Evolutionary conservation across 2,888 invertebrate species (phyloP).

Genomic region (Kuschelorhynchus macadamiae): DNA sequence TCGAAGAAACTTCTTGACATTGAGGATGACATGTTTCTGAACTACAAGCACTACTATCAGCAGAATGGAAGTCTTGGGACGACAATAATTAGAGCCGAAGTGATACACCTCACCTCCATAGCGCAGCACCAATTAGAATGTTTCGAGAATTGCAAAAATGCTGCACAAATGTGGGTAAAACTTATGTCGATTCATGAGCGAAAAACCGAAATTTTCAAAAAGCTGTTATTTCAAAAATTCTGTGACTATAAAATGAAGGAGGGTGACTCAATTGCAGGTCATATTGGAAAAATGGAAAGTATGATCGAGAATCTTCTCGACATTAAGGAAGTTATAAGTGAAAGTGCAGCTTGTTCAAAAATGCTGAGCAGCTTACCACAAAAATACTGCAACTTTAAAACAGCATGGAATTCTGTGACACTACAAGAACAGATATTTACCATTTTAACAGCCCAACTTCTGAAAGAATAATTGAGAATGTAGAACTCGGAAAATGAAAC

Average conservation of each 20-base stretch:
- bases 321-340: constrained; percentile 5
- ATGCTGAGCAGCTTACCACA: constrained; percentile 6
- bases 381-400: constrained; percentile 12
- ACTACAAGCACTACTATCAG: no score
- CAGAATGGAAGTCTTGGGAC: no score
- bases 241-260: constrained; percentile 22
- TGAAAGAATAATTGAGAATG: no score
- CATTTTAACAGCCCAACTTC: constrained; percentile 10
- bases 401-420: constrained; percentile 20
- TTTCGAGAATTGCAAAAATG: no score
- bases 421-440: constrained; percentile 3
- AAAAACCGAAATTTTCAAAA: constrained; percentile 53
- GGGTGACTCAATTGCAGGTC: constrained; percentile 41
- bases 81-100: no score
- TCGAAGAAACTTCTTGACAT: no score
- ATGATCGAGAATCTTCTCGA: constrained; percentile 6
- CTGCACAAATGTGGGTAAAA: no score
- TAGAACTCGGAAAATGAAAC: no score
- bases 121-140: no score
- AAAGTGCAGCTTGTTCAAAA: constrained; percentile 27
- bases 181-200: constrained; percentile 35
- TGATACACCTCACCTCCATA: no score
- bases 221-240: constrained; percentile 51
- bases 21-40: no score
- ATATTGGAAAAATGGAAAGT: constrained; percentile 25